phyloP scores from a whole-genome alignment of 2,888 invertebrate genomes.

The Palloptera scutellata region DNA sequence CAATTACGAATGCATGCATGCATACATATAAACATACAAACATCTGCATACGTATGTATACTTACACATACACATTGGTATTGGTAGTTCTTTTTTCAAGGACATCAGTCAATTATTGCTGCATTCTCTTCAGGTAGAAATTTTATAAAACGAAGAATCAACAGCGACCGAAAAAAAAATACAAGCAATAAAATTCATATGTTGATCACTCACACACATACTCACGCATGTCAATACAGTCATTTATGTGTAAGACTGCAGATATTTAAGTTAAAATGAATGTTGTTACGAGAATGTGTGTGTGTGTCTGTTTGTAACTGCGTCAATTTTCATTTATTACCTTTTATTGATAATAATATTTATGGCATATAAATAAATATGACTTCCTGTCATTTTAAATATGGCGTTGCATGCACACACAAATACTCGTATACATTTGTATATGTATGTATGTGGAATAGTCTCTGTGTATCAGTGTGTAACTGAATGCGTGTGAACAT shows the following conservation, averaged over 20 bases:
- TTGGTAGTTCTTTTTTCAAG: conserved; percentile 33
- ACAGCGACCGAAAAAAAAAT: conserved; percentile 10
- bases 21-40: conserved; percentile 3
- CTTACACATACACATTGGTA: background rate
- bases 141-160: background rate
- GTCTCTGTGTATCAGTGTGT: too few species aligned
- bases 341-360: conserved; percentile 29
- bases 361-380: conserved; percentile 21
- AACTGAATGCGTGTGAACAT: background rate
- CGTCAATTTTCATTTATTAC: conserved; percentile 45
- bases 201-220: conserved; percentile 18
- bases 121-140: too few species aligned
- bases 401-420: background rate
- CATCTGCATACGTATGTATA: conserved; percentile 1
- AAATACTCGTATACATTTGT: background rate
- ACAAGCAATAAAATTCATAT: background rate
- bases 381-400: conserved; percentile 20
- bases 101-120: conserved; percentile 42
- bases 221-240: background rate
- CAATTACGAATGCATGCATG: background rate
- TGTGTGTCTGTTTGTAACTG: conserved; percentile 15
- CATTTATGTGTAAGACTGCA: too few species aligned
- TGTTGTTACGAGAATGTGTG: background rate
- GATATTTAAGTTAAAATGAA: too few species aligned
- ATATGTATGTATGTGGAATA: too few species aligned